phyloP scores from a whole-genome alignment of 2,888 invertebrate species.

The Trachelus iudaicus region DNA sequence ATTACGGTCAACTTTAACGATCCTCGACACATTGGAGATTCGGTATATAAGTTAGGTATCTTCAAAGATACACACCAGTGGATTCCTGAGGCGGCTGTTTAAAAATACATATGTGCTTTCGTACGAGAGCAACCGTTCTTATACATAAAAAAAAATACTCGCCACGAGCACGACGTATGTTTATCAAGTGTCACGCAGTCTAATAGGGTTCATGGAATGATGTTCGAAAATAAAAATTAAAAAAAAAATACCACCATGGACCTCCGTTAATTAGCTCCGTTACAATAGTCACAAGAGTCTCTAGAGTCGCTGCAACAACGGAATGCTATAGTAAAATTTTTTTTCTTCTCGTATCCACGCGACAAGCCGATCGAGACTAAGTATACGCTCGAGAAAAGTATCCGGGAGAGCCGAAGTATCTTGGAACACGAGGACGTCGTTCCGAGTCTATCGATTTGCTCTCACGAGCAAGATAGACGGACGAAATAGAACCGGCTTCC shows the following conservation, averaged over 20 bases:
- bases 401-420: background rate
- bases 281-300: background rate
- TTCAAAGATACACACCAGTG: background rate
- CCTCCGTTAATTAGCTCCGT: background rate
- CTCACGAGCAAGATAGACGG: conserved; percentile 46
- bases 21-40: background rate
- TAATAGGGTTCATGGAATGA: background rate
- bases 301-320: background rate
- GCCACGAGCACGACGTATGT: background rate
- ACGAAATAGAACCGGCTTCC: conserved; percentile 53
- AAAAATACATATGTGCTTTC: background rate
- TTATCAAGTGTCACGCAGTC: background rate
- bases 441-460: conserved; percentile 56
- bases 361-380: background rate
- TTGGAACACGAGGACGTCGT: conserved; percentile 22
- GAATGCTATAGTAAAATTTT: background rate
- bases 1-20: background rate
- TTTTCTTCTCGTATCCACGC: background rate
- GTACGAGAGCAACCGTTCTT: background rate
- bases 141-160: background rate
- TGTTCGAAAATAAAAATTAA: background rate
- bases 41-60: background rate
- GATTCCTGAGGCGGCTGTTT: background rate
- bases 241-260: background rate
- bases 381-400: background rate